A percentile compares a stretch with the other conserved stretches of the same genome.
Conservation (phyloP, 2,888 invertebrate genomes). For the Lithophane ornitopus region DNA sequence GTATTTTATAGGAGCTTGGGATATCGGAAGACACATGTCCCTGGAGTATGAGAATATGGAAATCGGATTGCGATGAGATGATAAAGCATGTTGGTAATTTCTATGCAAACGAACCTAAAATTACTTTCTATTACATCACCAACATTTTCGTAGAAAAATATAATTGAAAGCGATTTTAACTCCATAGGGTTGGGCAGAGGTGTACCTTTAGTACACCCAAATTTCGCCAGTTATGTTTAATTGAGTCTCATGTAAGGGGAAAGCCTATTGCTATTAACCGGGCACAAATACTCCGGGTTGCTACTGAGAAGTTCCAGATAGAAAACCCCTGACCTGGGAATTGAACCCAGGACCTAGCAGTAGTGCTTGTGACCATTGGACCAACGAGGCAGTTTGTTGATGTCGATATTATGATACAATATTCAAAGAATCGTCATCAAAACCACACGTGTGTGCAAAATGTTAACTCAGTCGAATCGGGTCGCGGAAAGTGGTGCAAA, state of each 20-base stretch:
- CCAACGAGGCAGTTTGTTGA: background rate
- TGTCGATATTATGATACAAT: background rate
- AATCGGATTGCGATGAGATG: constrained; percentile 47
- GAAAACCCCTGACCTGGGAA: background rate
- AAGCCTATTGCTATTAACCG: background rate
- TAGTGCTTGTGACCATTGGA: background rate
- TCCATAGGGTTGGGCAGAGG: background rate
- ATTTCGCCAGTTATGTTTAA: too few relatives aligned
- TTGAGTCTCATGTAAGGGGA: too few relatives aligned
- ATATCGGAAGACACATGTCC: background rate
- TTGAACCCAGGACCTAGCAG: background rate
- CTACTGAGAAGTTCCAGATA: background rate
- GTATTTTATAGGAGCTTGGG: background rate
- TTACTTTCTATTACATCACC: background rate
- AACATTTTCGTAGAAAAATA: background rate
- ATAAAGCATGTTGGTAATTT: constrained; percentile 55
- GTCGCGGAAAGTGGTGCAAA: background rate
- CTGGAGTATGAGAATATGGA: constrained; percentile 29
- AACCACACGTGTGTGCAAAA: background rate
- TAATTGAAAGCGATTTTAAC: background rate
- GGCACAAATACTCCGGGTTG: background rate
- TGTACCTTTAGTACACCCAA: too few relatives aligned
- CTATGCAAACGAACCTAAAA: constrained; percentile 39
- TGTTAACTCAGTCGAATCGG: constrained; percentile 1
- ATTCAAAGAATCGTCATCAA: background rate